These are phyloP conservation scores for Potamilus streckersoni DNA, from an alignment of 1,140 invertebrate genomes.

Conservation along the genomic window DNA sequence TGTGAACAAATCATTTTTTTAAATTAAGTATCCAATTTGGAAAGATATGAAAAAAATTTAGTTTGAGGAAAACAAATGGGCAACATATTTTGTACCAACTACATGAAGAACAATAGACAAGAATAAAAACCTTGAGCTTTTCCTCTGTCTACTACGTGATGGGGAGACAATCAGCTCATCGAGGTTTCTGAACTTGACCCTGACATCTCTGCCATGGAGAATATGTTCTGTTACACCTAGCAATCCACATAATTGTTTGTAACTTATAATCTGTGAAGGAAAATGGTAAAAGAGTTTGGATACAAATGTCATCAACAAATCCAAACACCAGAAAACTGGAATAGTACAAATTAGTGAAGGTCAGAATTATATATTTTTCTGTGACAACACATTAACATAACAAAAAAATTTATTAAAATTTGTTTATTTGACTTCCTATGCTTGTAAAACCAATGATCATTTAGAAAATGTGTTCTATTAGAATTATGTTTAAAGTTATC, in stretches of 20 bases:
- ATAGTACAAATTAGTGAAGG: background rate
- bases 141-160: constrained; percentile 39
- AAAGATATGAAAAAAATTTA: background rate
- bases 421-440: background rate
- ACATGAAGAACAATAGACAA: background rate
- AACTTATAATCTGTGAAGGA: constrained; percentile 50
- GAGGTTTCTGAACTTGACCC: constrained; percentile 51
- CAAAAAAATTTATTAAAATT: background rate
- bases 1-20: background rate
- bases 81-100: background rate
- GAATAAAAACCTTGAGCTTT: constrained; percentile 18
- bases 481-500: no score
- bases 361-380: background rate
- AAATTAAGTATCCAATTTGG: background rate
- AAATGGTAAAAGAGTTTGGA: constrained; percentile 1
- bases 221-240: constrained; percentile 55
- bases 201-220: constrained; percentile 43
- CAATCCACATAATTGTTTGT: constrained; percentile 51
- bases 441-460: background rate
- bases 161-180: constrained; percentile 62
- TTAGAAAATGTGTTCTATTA: background rate
- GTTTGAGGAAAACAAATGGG: background rate
- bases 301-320: constrained; percentile 1
- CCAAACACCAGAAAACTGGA: background rate
- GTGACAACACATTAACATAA: background rate